These are phyloP conservation scores for Leptonema lineaticorne DNA, from an alignment of 1,140 invertebrate genomes.

Conservation along the genomic window DNA sequence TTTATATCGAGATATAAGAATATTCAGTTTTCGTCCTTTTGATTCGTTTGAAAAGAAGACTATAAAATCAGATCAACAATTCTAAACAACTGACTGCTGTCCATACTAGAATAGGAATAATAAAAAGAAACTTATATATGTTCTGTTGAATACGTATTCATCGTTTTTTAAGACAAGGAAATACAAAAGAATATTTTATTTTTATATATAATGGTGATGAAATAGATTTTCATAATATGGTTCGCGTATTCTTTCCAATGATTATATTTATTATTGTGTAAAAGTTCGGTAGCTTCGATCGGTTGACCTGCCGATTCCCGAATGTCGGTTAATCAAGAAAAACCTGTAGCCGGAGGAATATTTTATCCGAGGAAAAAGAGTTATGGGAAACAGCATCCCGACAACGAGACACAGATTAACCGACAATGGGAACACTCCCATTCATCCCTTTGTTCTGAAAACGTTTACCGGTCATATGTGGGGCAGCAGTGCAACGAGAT, in stretches of 20 bases:
- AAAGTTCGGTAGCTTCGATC: neutral
- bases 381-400: constrained; percentile 1
- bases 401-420: constrained; percentile 4
- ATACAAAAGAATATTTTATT: neutral
- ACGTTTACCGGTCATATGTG: constrained; percentile 5
- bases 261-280: neutral
- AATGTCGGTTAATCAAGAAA: constrained; percentile 5
- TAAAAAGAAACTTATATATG: neutral
- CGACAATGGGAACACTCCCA: constrained; percentile 14
- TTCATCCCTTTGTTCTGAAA: constrained; percentile 4
- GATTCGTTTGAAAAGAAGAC: neutral
- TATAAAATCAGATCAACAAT: neutral
- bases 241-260: too few species aligned
- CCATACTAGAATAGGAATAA: too few species aligned
- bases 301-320: neutral
- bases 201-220: neutral
- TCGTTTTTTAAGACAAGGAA: neutral
- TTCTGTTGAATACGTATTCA: neutral
- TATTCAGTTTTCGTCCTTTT: too few species aligned
- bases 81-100: neutral
- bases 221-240: neutral
- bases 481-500: constrained; percentile 5
- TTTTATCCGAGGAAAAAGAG: neutral
- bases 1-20: too few species aligned
- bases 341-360: neutral